Percentiles rank a stretch among this genome's conserved stretches.
Evolutionary conservation across 2,113 vertebrate species (phyloP).

Genomic region (Redunca redunca): DNA sequence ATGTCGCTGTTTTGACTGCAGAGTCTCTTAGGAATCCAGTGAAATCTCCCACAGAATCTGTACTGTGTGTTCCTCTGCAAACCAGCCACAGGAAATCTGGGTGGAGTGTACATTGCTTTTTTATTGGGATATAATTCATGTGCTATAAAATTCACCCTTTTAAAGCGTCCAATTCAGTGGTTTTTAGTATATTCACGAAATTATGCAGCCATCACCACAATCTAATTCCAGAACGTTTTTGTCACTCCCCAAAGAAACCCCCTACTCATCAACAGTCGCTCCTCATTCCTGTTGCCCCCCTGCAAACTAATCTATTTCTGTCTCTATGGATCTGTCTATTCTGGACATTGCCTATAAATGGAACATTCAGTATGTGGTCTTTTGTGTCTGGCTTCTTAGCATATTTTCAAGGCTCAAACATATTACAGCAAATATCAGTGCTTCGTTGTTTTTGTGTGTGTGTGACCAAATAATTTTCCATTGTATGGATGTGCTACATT

Average conservation of each 20-base stretch:
- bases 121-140: slow-evolving; percentile 9
- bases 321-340: not conserved
- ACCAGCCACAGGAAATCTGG: slow-evolving; percentile 19
- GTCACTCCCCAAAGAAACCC: not conserved
- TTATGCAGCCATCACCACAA: not conserved
- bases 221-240: not conserved
- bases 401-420: slow-evolving; percentile 15
- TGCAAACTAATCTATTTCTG: not conserved
- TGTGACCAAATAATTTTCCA: not conserved
- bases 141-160: not conserved
- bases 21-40: not conserved
- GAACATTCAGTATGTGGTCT: not conserved
- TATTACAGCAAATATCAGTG: not conserved
- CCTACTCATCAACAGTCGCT: not conserved
- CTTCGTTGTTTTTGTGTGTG: not conserved
- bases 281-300: not conserved
- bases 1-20: not conserved
- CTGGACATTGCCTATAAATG: not conserved
- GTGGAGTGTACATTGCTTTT: slow-evolving; percentile 1
- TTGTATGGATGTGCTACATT: not conserved
- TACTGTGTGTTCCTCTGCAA: slow-evolving; percentile 9
- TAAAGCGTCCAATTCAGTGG: not conserved
- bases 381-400: not conserved
- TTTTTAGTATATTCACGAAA: slow-evolving; percentile 22
- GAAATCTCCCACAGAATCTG: slow-evolving; percentile 16